Percentiles rank a stretch among this genome's conserved stretches.
Conservation (phyloP, 2,888 invertebrate species). For the Drosophila peninsularis region DNA sequence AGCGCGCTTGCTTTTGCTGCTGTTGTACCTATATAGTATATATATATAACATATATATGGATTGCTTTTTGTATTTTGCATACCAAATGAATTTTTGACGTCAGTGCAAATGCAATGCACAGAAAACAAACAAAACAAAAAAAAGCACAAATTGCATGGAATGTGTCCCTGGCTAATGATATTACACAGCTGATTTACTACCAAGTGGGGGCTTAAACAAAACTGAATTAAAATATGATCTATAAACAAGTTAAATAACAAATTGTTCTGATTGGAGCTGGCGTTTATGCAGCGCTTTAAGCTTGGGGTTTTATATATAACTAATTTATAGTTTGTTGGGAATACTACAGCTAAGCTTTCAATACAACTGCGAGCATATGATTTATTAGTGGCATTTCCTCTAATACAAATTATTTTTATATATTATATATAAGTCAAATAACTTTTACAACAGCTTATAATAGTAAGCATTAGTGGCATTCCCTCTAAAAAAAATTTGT, state of each 20-base stretch:
- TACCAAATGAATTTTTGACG: slow-evolving; percentile 61
- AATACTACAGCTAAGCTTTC: no score
- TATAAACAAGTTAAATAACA: neutral
- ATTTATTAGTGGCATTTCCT: neutral
- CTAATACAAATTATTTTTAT: neutral
- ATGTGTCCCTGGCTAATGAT: slow-evolving; percentile 38
- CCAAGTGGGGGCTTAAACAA: neutral
- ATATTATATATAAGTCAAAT: no score
- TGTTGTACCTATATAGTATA: slow-evolving; percentile 20
- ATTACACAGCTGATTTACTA: slow-evolving; percentile 8
- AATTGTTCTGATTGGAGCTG: neutral
- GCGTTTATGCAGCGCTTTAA: neutral
- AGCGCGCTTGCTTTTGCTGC: slow-evolving; percentile 35
- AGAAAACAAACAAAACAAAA: slow-evolving; percentile 17
- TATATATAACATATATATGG: neutral
- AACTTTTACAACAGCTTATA: no score
- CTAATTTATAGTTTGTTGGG: neutral
- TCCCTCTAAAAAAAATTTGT: neutral
- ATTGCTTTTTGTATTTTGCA: slow-evolving; percentile 54
- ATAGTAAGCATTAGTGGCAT: neutral
- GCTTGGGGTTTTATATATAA: neutral
- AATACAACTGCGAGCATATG: neutral
- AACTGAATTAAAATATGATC: neutral
- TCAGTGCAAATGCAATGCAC: slow-evolving; percentile 38
- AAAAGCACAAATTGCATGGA: slow-evolving; percentile 17